phyloP scores from a whole-genome alignment of 2,797 vertebrate genomes.

The Rhadinocentrus ornatus region DNA sequence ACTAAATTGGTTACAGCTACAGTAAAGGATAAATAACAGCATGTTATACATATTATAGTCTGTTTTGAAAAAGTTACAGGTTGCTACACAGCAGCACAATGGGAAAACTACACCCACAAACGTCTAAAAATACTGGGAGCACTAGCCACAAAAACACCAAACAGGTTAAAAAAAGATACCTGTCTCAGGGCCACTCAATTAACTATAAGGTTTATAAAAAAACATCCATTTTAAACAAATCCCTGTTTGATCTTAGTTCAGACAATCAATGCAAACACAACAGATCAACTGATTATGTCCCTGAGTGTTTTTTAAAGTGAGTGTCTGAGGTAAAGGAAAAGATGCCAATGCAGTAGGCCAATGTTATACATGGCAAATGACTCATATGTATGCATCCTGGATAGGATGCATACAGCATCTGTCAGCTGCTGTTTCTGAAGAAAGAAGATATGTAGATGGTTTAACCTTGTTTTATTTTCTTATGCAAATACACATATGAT shows the following conservation, averaged over 20 bases:
- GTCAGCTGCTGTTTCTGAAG: background rate
- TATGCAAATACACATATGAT: background rate
- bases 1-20: background rate
- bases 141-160: background rate
- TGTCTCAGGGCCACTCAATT: background rate
- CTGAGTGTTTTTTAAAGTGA: background rate
- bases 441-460: background rate
- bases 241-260: background rate
- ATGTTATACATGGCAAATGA: background rate
- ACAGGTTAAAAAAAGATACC: background rate
- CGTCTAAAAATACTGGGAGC: background rate
- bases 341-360: background rate
- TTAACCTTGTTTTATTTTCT: background rate
- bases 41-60: background rate
- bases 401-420: background rate
- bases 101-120: background rate
- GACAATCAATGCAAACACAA: background rate
- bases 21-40: background rate
- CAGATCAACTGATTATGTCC: background rate
- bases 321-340: background rate
- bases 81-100: background rate
- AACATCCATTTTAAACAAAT: background rate
- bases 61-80: background rate
- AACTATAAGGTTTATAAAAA: background rate
- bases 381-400: background rate